Conservation (phyloP, 1,140 invertebrate genomes). For the Zaprionus ghesquierei region DNA sequence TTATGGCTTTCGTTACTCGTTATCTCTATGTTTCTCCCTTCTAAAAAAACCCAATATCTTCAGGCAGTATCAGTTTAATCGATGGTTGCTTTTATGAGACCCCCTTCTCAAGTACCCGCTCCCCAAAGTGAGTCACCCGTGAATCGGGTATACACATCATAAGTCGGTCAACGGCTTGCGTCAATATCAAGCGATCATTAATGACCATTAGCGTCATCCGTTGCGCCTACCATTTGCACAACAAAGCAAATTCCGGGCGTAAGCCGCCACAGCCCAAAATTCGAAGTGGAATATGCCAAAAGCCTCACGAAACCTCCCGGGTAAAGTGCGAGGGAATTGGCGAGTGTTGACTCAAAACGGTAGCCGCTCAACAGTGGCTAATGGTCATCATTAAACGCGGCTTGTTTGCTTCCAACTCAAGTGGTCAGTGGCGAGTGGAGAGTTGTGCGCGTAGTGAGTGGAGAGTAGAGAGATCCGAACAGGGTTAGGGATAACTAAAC, state of each 20-base stretch:
- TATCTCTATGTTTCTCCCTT: background rate
- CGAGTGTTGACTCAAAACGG: constrained; percentile 67
- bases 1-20: too few species aligned
- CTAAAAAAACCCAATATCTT: background rate
- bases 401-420: constrained; percentile 67
- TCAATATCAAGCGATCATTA: constrained; percentile 65
- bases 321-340: background rate
- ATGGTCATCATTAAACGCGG: constrained; percentile 72
- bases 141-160: constrained; percentile 32
- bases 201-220: constrained; percentile 39
- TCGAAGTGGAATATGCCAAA: constrained; percentile 8
- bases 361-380: constrained; percentile 77
- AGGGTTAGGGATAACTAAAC: background rate
- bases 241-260: constrained; percentile 57
- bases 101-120: background rate
- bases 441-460: background rate
- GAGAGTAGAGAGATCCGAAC: background rate
- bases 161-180: constrained; percentile 63
- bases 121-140: constrained; percentile 11
- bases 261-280: constrained; percentile 39
- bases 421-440: constrained; percentile 23
- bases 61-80: constrained; percentile 2
- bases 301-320: background rate
- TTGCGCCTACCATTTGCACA: constrained; percentile 33
- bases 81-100: constrained; percentile 4